A percentile compares a stretch with the other conserved stretches of the same genome.
phyloP scores from a whole-genome alignment of 2,888 invertebrate species.

The Oeneis ivallda region DNA sequence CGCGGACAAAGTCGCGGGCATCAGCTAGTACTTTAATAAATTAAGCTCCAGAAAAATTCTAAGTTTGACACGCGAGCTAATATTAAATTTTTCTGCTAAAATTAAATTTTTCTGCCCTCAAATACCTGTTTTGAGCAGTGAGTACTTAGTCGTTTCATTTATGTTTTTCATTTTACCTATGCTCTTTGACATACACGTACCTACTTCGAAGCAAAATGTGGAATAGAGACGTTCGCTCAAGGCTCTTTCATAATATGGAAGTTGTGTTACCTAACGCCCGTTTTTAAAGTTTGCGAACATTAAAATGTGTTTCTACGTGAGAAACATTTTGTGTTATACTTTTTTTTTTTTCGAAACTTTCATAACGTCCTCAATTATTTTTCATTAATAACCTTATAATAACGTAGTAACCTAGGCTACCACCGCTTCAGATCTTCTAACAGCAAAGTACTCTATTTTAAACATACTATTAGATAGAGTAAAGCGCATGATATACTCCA shows the following conservation, averaged over 20 bases:
- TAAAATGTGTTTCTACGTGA: constrained; percentile 31
- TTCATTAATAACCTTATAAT: not conserved
- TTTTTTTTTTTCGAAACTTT: not conserved
- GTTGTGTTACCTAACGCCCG: constrained; percentile 37
- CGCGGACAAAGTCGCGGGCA: no score
- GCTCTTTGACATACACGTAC: not conserved
- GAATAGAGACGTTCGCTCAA: constrained; percentile 34
- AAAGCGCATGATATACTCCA: no score
- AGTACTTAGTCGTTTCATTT: constrained; percentile 6
- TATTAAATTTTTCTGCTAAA: no score
- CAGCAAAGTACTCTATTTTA: no score
- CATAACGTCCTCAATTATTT: not conserved
- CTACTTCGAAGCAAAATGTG: constrained; percentile 3
- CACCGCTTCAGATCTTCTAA: no score
- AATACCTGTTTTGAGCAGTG: no score
- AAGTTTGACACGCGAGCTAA: no score
- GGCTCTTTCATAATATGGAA: constrained; percentile 35
- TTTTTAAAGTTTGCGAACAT: constrained; percentile 41
- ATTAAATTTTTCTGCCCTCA: no score
- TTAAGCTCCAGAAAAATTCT: no score
- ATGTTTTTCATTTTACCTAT: constrained; percentile 7
- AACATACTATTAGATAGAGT: not conserved
- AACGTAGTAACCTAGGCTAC: no score
- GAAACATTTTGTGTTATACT: constrained; percentile 25
- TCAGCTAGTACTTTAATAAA: no score